These are phyloP conservation scores for Nixonia krombeini DNA, from an alignment of 1,140 invertebrate species.

Conservation along the genomic window DNA sequence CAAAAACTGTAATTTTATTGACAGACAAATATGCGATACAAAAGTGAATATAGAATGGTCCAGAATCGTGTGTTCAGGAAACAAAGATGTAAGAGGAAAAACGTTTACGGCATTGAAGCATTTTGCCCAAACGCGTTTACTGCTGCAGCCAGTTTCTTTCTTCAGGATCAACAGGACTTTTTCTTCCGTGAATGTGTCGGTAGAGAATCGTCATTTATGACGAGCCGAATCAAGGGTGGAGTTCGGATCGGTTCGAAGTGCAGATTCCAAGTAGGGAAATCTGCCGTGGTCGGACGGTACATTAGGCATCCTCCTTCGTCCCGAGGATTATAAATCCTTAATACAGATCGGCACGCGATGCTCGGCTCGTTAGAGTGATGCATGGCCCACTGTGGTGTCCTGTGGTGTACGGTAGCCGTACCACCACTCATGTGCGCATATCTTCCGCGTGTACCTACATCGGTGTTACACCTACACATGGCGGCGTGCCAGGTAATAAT, in stretches of 20 bases:
- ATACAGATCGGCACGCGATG: slow-evolving; percentile 73
- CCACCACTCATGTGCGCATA: slow-evolving; percentile 56
- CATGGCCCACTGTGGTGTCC: slow-evolving; percentile 68
- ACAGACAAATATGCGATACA: too few relatives aligned
- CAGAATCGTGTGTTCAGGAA: too few relatives aligned
- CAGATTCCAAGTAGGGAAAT: slow-evolving; percentile 53
- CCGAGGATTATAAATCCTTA: slow-evolving; percentile 70
- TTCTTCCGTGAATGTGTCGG: too few relatives aligned
- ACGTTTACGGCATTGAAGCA: too few relatives aligned
- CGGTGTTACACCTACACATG: slow-evolving; percentile 57
- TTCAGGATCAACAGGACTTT: too few relatives aligned
- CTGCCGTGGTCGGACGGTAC: slow-evolving; percentile 59
- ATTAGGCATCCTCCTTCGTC: slow-evolving; percentile 60
- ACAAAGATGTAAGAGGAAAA: too few relatives aligned
- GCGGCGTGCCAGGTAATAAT: slow-evolving; percentile 65
- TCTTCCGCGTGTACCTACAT: slow-evolving; percentile 47
- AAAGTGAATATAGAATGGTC: too few relatives aligned
- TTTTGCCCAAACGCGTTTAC: too few relatives aligned
- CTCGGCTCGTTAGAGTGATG: slow-evolving; percentile 70
- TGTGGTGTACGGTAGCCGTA: slow-evolving; percentile 68
- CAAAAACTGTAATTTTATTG: too few relatives aligned
- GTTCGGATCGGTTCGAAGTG: slow-evolving; percentile 30
- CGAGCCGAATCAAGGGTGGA: not conserved
- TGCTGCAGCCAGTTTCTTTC: too few relatives aligned
- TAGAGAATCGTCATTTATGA: too few relatives aligned